Percentiles rank a stretch among this genome's conserved stretches.
Conservation (phyloP, 23 tunicate genomes). For the Halocynthia roretzi region DNA sequence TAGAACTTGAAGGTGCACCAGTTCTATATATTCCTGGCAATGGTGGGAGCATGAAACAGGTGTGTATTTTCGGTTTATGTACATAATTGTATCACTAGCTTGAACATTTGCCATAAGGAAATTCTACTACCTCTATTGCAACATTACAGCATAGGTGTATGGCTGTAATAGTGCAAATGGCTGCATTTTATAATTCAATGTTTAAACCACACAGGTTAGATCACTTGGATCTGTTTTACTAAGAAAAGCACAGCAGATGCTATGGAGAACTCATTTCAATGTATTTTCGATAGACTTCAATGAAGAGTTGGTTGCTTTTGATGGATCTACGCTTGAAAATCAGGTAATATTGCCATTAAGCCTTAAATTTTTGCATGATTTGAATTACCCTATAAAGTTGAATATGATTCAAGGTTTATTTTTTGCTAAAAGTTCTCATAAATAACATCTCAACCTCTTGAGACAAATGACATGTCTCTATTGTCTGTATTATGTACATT, state of each 20-base stretch:
- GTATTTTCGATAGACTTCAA: slow-evolving; percentile 73
- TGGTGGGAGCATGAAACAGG: slow-evolving; percentile 89
- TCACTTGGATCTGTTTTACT: slow-evolving; percentile 79
- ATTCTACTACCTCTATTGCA: neutral
- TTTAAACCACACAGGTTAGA: slow-evolving; percentile 35
- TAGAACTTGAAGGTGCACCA: slow-evolving; percentile 65
- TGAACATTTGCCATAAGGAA: neutral
- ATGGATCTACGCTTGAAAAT: slow-evolving; percentile 26
- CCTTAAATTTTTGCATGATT: too few species aligned
- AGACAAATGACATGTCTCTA: too few species aligned
- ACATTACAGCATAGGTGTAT: neutral
- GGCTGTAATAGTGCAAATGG: too few species aligned
- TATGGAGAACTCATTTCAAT: slow-evolving; percentile 37
- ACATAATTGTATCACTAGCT: neutral
- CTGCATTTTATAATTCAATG: neutral
- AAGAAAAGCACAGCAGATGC: slow-evolving; percentile 26
- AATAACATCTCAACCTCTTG: too few species aligned
- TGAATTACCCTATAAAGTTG: neutral
- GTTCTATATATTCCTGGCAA: slow-evolving; percentile 78
- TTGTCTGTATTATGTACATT: too few species aligned
- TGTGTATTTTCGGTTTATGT: neutral
- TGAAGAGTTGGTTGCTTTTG: slow-evolving; percentile 40
- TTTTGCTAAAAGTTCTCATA: too few species aligned
- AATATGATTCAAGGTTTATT: too few species aligned
- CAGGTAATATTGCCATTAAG: slow-evolving; percentile 7